phyloP scores from a whole-genome alignment of 2,888 invertebrate species.

The Sarcophaga rosellei region DNA sequence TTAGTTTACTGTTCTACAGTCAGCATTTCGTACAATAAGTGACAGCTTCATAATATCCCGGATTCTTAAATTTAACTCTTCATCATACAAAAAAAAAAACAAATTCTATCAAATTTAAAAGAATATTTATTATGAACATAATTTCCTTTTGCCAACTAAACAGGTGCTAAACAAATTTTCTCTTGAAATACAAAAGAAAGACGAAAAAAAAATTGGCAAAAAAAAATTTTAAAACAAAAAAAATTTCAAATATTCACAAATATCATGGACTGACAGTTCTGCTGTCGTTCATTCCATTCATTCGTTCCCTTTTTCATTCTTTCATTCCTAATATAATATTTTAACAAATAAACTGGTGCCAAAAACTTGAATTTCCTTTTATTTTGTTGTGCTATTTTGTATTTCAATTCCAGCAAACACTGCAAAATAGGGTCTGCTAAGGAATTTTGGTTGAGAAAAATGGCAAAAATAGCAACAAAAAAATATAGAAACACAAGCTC shows the following conservation, averaged over 20 bases:
- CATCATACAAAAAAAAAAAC: too few relatives aligned
- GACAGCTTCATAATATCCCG: too few relatives aligned
- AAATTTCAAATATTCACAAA: conserved; percentile 14
- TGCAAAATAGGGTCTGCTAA: conserved; percentile 15
- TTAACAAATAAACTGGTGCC: conserved; percentile 52
- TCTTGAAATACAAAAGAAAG: not conserved
- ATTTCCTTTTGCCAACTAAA: conserved; percentile 9
- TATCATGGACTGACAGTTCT: conserved; percentile 9
- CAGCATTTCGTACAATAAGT: too few relatives aligned
- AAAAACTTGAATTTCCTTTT: conserved; percentile 14
- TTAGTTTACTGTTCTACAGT: too few relatives aligned
- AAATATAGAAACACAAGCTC: not conserved
- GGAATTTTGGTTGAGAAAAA: not conserved
- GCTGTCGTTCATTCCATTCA: not conserved
- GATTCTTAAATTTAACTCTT: too few relatives aligned
- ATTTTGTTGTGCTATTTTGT: conserved; percentile 9
- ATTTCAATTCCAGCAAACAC: conserved; percentile 39
- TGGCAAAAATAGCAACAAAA: not conserved
- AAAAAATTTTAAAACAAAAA: not conserved
- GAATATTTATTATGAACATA: too few relatives aligned
- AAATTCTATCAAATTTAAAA: too few relatives aligned
- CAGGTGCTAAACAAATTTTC: conserved; percentile 57
- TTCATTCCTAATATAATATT: conserved; percentile 42
- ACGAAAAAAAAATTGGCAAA: too few relatives aligned
- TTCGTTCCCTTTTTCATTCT: conserved; percentile 2